Evolutionary conservation across 2,113 vertebrate species (phyloP), one percentile per base, ranked within the genome.

Genomic region (Brevimyrus niger): DNA sequence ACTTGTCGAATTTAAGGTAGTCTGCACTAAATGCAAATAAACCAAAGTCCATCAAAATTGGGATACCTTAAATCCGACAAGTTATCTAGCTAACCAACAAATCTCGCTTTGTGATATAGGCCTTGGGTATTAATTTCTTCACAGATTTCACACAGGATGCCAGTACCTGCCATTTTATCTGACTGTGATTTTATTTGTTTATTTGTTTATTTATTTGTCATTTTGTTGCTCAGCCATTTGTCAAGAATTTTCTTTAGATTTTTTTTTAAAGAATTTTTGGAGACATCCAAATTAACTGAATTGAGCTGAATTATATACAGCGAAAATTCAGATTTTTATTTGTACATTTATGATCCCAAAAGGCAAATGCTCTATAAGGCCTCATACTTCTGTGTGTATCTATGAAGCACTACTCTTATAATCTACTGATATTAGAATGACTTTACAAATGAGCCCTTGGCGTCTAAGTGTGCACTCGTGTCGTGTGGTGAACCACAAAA

Each of bases 401-500:
- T 42, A 31, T 31, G 85, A 51, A 53, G 35, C 13, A 44, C 3
- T 9, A 35, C 35, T 61, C 53, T 61, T 87, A 31, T 44, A 42
- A 61, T 92, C 93, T 93, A 93, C 91, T 90, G 91, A 90, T 91
- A 92, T 93, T 91, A 92, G 51, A 91, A 91, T 94, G 93, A 94
- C 92, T 91, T 90, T 91, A 93, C 89, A 90, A 94, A 94, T 92
- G 91, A 93, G 93, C 94, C 91, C 93, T 94, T 94, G 88, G 87
- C 93, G 94, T 95, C 95, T 92, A 94, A 94, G 92, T 94, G 92
- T 91, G 69, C 91, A 91, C 91, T 89, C 91, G 93, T 90, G 92
- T 93, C 92, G 92, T 92, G 92, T 3, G 94, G 94, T 94, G 93
- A 93, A 93, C 94, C 94, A 90, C 94, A 94, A 95, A 95, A 94